phyloP scores from a whole-genome alignment of 2,113 vertebrate genomes.

The Tetrao urogallus region DNA sequence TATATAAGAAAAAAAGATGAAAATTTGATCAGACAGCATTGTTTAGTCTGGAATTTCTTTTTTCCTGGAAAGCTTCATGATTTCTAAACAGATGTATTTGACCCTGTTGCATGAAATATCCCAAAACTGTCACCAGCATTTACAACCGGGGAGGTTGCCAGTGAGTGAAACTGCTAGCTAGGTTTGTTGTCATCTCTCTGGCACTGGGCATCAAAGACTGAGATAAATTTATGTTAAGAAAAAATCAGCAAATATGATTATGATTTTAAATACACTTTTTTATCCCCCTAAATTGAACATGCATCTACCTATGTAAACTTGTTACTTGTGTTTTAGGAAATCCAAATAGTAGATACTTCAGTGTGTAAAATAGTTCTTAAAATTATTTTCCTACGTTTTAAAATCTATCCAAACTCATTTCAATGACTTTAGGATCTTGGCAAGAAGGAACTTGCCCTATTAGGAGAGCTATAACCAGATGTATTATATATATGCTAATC shows the following conservation, averaged over 20 bases:
- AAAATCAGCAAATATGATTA: not conserved
- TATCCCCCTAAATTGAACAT: not conserved
- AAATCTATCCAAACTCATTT: not conserved
- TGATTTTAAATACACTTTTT: not conserved
- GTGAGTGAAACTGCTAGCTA: not conserved
- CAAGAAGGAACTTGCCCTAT: not conserved
- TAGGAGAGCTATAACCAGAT: not conserved
- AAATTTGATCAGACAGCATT: not conserved
- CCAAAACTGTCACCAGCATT: not conserved
- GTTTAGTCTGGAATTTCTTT: not conserved
- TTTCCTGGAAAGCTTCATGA: not conserved
- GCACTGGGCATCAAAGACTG: not conserved
- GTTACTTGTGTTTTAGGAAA: not conserved
- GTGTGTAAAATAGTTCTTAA: not conserved
- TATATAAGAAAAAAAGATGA: not conserved
- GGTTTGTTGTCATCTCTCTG: not conserved
- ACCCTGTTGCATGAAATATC: not conserved
- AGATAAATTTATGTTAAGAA: not conserved
- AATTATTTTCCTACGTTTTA: not conserved
- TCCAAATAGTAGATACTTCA: not conserved
- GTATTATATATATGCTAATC: not conserved
- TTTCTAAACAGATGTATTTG: not conserved
- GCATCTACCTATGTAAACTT: not conserved
- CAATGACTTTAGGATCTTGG: not conserved
- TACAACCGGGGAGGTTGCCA: not conserved